Percentiles rank a stretch among this genome's conserved stretches.
These are phyloP conservation scores for Phrynocephalus versicolor DNA, from an alignment of 2,113 vertebrate species.

Conservation along the genomic window DNA sequence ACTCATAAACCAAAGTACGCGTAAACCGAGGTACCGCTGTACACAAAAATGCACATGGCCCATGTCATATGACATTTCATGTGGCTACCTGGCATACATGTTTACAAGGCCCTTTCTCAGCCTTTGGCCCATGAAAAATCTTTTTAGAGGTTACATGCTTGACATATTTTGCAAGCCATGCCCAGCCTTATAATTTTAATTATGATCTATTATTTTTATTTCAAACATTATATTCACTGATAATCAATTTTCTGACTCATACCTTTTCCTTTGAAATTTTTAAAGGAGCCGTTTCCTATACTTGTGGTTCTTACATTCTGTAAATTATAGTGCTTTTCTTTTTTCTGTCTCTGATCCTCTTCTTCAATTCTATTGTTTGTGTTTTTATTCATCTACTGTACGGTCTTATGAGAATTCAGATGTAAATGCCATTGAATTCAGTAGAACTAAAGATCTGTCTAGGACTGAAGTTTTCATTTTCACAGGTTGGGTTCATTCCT, in stretches of 20 bases:
- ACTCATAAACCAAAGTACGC: too few species aligned
- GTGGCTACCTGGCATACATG: not conserved
- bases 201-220: not conserved
- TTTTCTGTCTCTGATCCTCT: not conserved
- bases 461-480: accelerated
- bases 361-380: accelerated
- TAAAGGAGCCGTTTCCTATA: not conserved
- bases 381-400: not conserved
- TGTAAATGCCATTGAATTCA: not conserved
- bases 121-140: not conserved
- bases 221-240: not conserved
- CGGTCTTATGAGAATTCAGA: accelerated
- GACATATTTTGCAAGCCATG: not conserved
- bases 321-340: not conserved
- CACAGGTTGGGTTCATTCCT: not conserved
- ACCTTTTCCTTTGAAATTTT: not conserved
- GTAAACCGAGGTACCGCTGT: too few species aligned
- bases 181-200: not conserved
- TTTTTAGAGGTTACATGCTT: not conserved
- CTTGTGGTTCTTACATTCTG: not conserved
- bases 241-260: not conserved
- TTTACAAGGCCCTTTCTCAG: not conserved
- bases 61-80: not conserved
- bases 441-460: not conserved
- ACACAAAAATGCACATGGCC: not conserved